Conservation (phyloP, 2,113 vertebrate species). For the Notiomystis cincta region DNA sequence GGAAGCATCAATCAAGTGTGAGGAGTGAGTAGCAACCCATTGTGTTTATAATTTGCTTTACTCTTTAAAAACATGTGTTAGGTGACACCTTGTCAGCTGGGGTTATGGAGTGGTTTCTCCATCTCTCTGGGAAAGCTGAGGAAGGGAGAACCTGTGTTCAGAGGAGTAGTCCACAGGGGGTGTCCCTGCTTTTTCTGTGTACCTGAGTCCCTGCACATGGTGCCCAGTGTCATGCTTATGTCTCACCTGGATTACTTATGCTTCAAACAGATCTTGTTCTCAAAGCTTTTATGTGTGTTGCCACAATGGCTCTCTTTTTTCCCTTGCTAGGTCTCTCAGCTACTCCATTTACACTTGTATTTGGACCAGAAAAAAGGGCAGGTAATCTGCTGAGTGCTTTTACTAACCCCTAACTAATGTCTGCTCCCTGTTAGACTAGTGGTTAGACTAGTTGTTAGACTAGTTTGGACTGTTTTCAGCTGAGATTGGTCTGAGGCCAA, state of each 20-base stretch:
- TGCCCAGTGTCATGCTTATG: background rate
- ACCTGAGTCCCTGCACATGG: background rate
- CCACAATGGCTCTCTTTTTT: conserved; percentile 68
- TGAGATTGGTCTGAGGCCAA: background rate
- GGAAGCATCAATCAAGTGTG: background rate
- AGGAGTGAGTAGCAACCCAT: background rate
- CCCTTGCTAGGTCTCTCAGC: conserved; percentile 75
- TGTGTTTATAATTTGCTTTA: background rate
- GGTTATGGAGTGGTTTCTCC: background rate
- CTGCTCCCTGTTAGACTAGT: background rate
- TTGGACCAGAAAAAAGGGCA: conserved; percentile 78
- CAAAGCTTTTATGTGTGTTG: background rate
- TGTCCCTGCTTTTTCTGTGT: background rate
- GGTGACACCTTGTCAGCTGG: background rate
- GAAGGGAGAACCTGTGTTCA: background rate
- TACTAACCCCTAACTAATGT: conserved; percentile 57
- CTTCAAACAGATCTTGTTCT: background rate
- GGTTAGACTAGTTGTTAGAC: background rate
- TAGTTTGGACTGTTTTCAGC: background rate
- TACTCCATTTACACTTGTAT: conserved; percentile 75
- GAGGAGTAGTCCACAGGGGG: background rate
- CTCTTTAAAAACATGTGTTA: background rate
- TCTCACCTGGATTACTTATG: background rate
- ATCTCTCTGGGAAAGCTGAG: background rate
- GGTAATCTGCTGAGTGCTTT: conserved; percentile 74